Evolutionary conservation across 1,140 invertebrate genomes (phyloP), one percentile per base, ranked within the genome.

Genomic region (Lepidurus packardi): DNA sequence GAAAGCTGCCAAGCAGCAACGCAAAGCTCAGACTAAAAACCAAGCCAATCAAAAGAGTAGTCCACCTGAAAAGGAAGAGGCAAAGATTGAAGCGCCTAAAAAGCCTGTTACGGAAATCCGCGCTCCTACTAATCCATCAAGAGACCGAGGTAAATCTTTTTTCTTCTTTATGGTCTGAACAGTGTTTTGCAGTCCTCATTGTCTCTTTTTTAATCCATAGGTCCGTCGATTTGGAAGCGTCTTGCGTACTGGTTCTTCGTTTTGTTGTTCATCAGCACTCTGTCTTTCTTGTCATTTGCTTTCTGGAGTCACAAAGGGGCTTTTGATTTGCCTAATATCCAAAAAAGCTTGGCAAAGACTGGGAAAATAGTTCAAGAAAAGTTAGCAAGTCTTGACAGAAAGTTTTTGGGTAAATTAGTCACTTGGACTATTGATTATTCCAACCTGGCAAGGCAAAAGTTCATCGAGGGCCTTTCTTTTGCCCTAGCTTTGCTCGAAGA

Each of bases 1-100:
- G 43, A 78, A 78, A 73, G 44, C 73, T 43, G 78, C 74, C 24
- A 78, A 78, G 53, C 73, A 78, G 45, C 74, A 78, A 74, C 78
- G 78, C 44, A 75, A 75, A 75, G 73, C 78, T 7, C 53, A 65
- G 53, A 65, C 16, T 65, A 65, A 65, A 8, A 65, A 65, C 53
- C 53, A 65, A 65, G 53, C 53, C 53, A 65, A 65, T 65, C 9
- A 65, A 65, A 21, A 65, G 53, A 65, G 53, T 16, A 65, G 34
- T 34, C 34, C 53, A 7, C 53, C 53, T 65, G 53, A 16, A 65
- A 65, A 65, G 10, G 53, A 65, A 65, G 1, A 13, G 21, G 16
- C n/a, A 65, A 65, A 65, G 53, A 65, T n/a, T n/a, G 53, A 65
- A 65, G 4, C 21, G 53, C 16, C 8, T 7, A 9, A 65, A 21